Conservation (phyloP, 2,797 vertebrate species). For the Peromyscus aztecus region DNA sequence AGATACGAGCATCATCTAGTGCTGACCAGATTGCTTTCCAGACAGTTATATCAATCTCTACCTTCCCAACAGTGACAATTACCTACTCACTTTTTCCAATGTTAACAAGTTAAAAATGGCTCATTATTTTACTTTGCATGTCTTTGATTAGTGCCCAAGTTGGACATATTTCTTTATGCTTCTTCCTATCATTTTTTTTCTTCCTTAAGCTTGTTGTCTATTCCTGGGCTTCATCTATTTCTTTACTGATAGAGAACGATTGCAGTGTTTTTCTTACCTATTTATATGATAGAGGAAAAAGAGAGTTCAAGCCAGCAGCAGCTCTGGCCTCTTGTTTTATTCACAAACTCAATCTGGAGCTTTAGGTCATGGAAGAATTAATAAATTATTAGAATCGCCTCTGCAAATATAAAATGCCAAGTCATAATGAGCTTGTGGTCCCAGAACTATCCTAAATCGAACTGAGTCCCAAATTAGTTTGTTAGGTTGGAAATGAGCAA, state of each 20-base stretch:
- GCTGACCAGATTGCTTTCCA: slow-evolving; percentile 61
- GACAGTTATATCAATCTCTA: slow-evolving; percentile 32
- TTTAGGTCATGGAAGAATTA: slow-evolving; percentile 82
- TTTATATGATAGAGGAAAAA: slow-evolving; percentile 75
- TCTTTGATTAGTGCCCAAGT: slow-evolving; percentile 33
- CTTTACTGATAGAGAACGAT: slow-evolving; percentile 66
- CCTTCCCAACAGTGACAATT: slow-evolving; percentile 20
- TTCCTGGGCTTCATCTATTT: slow-evolving; percentile 55
- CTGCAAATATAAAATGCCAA: slow-evolving; percentile 84
- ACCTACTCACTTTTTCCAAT: slow-evolving; percentile 39
- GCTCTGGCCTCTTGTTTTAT: slow-evolving; percentile 82
- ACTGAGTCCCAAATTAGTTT: slow-evolving; percentile 82
- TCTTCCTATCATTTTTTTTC: neutral
- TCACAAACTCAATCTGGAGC: slow-evolving; percentile 81
- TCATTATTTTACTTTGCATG: slow-evolving; percentile 44
- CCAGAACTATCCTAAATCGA: slow-evolving; percentile 78
- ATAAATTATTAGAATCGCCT: slow-evolving; percentile 84
- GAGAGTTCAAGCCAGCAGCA: slow-evolving; percentile 60
- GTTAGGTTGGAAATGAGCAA: slow-evolving; percentile 70
- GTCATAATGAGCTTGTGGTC: slow-evolving; percentile 82
- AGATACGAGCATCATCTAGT: slow-evolving; percentile 61
- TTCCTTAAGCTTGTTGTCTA: neutral
- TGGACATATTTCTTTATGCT: slow-evolving; percentile 12
- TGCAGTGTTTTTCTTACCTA: slow-evolving; percentile 70
- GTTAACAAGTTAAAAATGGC: slow-evolving; percentile 28